Percentiles rank a stretch among this genome's conserved stretches.
These are phyloP conservation scores for Crotalus adamanteus DNA, from an alignment of 2,797 vertebrate genomes.

Conservation along the genomic window DNA sequence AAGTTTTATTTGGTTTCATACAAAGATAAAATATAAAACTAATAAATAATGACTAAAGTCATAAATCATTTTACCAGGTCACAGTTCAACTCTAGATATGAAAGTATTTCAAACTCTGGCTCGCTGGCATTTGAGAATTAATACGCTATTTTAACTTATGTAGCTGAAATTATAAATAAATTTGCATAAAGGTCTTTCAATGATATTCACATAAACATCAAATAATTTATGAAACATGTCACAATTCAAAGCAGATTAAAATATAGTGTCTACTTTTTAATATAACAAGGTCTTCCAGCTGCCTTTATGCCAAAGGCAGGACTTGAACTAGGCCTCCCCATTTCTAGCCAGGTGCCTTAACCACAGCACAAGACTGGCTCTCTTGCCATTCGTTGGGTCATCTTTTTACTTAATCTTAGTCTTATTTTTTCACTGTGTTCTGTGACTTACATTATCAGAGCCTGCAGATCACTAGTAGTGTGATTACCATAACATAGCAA, in stretches of 20 bases:
- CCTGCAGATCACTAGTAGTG: not conserved
- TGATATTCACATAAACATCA: not conserved
- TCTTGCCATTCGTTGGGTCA: not conserved
- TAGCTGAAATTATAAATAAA: not conserved
- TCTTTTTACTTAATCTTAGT: not conserved
- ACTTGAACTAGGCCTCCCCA: not conserved
- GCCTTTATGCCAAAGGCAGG: not conserved
- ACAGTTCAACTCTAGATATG: not conserved
- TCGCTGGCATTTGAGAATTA: not conserved
- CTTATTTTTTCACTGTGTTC: not conserved
- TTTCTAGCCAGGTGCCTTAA: not conserved
- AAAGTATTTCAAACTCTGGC: not conserved
- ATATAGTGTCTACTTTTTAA: not conserved
- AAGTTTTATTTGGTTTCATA: not conserved
- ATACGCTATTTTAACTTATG: not conserved
- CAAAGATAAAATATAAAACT: not conserved
- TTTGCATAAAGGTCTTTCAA: not conserved
- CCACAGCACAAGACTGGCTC: not conserved
- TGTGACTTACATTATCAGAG: not conserved
- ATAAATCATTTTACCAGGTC: not conserved
- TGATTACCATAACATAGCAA: not conserved
- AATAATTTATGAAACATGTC: not conserved
- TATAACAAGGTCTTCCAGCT: not conserved
- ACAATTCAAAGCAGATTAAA: not conserved
- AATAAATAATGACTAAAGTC: not conserved